Evolutionary conservation across 2,113 vertebrate species (phyloP).

Genomic region (Arothron firmamentum): DNA sequence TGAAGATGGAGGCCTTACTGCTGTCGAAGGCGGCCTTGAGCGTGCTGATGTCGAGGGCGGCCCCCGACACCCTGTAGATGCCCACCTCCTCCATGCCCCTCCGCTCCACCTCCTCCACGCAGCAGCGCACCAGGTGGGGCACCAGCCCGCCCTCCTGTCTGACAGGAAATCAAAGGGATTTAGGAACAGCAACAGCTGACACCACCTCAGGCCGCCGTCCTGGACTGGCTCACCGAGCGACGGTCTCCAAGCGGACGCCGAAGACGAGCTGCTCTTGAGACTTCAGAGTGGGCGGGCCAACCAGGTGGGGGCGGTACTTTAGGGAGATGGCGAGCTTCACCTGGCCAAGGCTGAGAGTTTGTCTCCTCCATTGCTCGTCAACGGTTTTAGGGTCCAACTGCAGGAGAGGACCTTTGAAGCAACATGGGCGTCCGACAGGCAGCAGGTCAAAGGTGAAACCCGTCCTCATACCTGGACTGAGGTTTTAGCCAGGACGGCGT

Average conservation of each 20-base stretch:
- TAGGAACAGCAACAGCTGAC: neutral
- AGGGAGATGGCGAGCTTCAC: conserved; percentile 66
- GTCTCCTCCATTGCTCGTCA: conserved; percentile 64
- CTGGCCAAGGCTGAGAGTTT: conserved; percentile 53
- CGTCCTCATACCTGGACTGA: conserved; percentile 50
- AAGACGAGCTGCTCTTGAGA: conserved; percentile 57
- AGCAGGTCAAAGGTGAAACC: too few species aligned
- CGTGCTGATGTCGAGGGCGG: conserved; percentile 52
- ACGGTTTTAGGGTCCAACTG: conserved; percentile 60
- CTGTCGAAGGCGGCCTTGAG: conserved; percentile 69
- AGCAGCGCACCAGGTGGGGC: conserved; percentile 73
- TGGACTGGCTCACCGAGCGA: conserved; percentile 65
- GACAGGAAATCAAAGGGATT: conserved; percentile 1
- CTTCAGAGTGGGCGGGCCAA: conserved; percentile 52
- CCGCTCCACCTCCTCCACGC: conserved; percentile 73
- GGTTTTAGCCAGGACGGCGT: conserved; percentile 56
- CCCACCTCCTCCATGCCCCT: conserved; percentile 73
- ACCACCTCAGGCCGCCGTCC: conserved; percentile 12
- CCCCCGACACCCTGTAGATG: conserved; percentile 74
- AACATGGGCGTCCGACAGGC: neutral
- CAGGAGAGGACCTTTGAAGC: neutral
- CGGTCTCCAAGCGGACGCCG: conserved; percentile 54
- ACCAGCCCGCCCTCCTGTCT: conserved; percentile 73
- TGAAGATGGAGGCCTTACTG: conserved; percentile 52
- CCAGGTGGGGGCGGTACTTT: conserved; percentile 65